A percentile compares a stretch with the other conserved stretches of the same genome.
These are phyloP conservation scores for Apodemia duryi DNA, from an alignment of 2,888 invertebrate species.

Conservation along the genomic window DNA sequence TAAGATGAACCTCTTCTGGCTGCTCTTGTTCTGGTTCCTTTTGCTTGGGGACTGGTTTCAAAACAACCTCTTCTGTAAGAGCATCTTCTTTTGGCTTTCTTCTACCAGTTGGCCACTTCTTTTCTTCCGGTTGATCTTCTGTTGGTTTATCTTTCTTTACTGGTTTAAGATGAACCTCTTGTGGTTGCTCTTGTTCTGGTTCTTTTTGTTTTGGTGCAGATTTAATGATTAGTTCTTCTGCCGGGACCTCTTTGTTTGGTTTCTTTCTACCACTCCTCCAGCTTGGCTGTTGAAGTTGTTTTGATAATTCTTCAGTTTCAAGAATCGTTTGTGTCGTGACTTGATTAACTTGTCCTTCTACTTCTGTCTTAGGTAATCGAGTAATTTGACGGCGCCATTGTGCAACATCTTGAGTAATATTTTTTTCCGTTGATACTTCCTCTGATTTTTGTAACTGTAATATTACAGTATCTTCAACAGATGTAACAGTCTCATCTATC, in stretches of 20 bases:
- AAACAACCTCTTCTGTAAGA: slow-evolving; percentile 45
- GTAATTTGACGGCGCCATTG: too few relatives aligned
- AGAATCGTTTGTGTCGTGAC: slow-evolving; percentile 28
- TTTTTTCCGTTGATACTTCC: slow-evolving; percentile 15
- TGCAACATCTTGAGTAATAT: too few relatives aligned
- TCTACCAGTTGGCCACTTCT: slow-evolving; percentile 19
- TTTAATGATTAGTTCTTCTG: slow-evolving; percentile 48
- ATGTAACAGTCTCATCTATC: slow-evolving; percentile 1
- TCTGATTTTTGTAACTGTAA: slow-evolving; percentile 56
- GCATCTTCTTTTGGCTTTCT: slow-evolving; percentile 37
- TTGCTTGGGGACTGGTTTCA: slow-evolving; percentile 52
- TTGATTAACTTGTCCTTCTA: too few relatives aligned
- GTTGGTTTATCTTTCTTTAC: slow-evolving; percentile 35
- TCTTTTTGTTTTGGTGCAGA: slow-evolving; percentile 41
- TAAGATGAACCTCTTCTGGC: slow-evolving; percentile 48
- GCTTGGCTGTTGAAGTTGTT: slow-evolving; percentile 27
- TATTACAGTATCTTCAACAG: slow-evolving; percentile 51
- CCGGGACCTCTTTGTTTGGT: slow-evolving; percentile 40
- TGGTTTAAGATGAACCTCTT: slow-evolving; percentile 41
- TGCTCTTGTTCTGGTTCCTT: slow-evolving; percentile 34
- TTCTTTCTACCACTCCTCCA: slow-evolving; percentile 31
- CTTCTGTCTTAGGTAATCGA: too few relatives aligned
- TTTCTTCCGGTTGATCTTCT: slow-evolving; percentile 57
- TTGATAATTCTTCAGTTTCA: slow-evolving; percentile 24
- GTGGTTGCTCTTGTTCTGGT: slow-evolving; percentile 38